Base-by-base conservation (phyloP, 2,797 vertebrate species). In the Peromyscus melanophrys region DNA sequence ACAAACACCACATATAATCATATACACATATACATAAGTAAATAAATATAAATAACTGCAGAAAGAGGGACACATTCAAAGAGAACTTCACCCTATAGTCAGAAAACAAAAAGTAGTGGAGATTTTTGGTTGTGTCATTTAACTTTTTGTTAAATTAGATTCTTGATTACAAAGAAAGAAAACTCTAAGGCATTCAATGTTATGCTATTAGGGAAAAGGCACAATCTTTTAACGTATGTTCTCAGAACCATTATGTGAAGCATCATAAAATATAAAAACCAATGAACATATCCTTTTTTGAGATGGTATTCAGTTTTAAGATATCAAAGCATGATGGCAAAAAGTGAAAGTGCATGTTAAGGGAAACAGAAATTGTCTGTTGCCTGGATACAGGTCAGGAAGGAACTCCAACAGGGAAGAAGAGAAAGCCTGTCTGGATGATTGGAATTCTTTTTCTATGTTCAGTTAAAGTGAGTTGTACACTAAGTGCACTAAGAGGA, bases 401-500 rank as follows among this genome's bases (percentile, higher is more conserved):
- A 83, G 83, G n/a, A 40, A 83, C 63, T 46, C 37, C 11, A 52
- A 34, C 14, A 49, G 52, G 10, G 11, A 57, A 31, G 7, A n/a
- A 82, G 27, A 55, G 59, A 14, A 69, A 13, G 57, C 21, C 17
- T 63, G 34, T 63, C 21, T 46, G 23, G 21, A 37, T 61, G 6
- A 40, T 16, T 84, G 2, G 55, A 88, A 52, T 55, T 87, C 71
- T 81, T 78, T 31, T 57, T 81, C 49, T 23, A 37, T 59, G 84
- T 19, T 96, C 34, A 76, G 16, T 65, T 71, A 59, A 93, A 94
- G 31, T 71, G 73, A 57, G 14, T 80, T 95, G 89, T 19, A 57
- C 37, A 78, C 3, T 6, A 63, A 21, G 43, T 37, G 61, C 37
- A 40, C 57, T 40, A 61, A 16, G 37, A 29, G 16, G 37, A 61